Conservation (phyloP, 2,888 invertebrate species). For the Nomada fabriciana region DNA sequence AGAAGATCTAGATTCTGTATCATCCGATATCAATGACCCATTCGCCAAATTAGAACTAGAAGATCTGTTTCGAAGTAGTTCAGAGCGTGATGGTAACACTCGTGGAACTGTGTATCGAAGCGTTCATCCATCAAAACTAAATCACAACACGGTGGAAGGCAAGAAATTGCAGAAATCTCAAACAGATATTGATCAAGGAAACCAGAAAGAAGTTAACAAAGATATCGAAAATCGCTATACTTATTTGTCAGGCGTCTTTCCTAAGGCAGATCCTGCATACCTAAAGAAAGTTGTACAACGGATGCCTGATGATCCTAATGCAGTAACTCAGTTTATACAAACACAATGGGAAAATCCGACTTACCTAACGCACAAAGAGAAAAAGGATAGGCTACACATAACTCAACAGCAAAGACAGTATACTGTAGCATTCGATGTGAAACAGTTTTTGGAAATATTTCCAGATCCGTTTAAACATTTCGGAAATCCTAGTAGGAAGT, state of each 20-base stretch:
- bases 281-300: conserved; percentile 66
- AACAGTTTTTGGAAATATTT: conserved; percentile 84
- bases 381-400: conserved; percentile 66
- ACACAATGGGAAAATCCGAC: conserved; percentile 66
- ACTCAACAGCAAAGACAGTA: conserved; percentile 83
- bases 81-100: no score
- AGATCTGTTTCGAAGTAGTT: no score
- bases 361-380: conserved; percentile 73
- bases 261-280: conserved; percentile 78
- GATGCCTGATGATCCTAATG: conserved; percentile 57
- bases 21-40: background rate
- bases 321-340: conserved; percentile 71
- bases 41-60: no score
- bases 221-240: conserved; percentile 63
- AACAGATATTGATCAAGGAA: background rate
- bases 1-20: background rate
- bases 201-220: conserved; percentile 16
- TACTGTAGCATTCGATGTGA: conserved; percentile 83
- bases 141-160: conserved; percentile 4
- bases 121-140: no score
- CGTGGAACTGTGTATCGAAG: no score
- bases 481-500: conserved; percentile 61
- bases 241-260: conserved; percentile 76
- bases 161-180: background rate
- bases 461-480: conserved; percentile 84